Evolutionary conservation across 2,797 vertebrate genomes (phyloP).

Genomic region (Poecilia wingei): DNA sequence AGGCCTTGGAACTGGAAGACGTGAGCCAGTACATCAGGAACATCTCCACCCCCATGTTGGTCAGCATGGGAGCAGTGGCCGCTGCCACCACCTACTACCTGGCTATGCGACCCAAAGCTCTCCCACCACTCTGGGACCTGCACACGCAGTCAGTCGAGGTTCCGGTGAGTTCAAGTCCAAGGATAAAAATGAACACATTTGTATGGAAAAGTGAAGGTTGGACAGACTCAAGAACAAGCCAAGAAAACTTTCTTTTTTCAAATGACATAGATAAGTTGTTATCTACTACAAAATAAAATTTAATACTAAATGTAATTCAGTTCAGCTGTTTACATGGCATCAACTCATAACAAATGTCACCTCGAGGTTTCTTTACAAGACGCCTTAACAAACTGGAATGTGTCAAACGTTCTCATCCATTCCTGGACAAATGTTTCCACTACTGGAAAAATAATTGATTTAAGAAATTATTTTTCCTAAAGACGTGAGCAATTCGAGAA

Average conservation of each 20-base stretch:
- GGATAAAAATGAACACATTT: background rate
- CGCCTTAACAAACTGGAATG: background rate
- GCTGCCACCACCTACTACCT: slow-evolving; percentile 90
- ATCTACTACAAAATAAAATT: background rate
- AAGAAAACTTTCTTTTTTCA: background rate
- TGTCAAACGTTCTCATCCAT: background rate
- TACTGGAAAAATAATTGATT: background rate
- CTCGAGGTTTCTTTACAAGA: background rate
- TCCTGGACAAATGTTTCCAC: background rate
- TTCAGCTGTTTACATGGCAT: background rate
- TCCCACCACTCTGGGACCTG: slow-evolving; percentile 86
- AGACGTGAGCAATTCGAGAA: background rate
- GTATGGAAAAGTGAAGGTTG: background rate
- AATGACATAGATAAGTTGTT: background rate
- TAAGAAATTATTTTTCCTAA: background rate
- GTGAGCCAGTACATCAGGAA: slow-evolving; percentile 85
- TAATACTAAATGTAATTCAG: background rate
- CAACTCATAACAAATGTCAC: background rate
- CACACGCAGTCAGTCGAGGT: slow-evolving; percentile 89
- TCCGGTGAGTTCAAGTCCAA: slow-evolving; percentile 76
- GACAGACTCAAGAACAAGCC: background rate
- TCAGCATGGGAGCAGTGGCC: slow-evolving; percentile 88
- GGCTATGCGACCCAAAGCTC: slow-evolving; percentile 86
- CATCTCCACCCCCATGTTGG: slow-evolving; percentile 84
- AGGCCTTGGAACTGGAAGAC: slow-evolving; percentile 86